Conservation (phyloP, 2,888 invertebrate species). For the Eulithis prunata region DNA sequence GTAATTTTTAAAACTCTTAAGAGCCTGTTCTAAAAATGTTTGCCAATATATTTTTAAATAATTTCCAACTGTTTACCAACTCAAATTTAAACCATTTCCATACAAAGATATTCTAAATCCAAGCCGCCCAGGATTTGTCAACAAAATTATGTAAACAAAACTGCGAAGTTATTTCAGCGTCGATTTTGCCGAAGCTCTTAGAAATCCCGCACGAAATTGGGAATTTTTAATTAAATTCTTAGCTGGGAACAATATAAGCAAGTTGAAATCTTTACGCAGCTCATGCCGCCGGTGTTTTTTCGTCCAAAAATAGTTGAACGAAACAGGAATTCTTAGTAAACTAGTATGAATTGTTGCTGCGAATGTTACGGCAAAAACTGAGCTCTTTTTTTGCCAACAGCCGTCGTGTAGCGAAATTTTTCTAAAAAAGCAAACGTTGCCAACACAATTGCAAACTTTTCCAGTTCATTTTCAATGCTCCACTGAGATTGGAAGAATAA, state of each 20-base stretch:
- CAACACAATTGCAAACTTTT: not conserved
- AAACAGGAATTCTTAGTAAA: constrained; percentile 7
- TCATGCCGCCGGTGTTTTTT: constrained; percentile 4
- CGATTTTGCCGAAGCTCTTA: constrained; percentile 32
- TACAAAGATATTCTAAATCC: not conserved
- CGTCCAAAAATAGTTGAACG: not conserved
- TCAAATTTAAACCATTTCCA: not conserved
- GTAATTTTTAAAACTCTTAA: too few relatives aligned
- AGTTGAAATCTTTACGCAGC: constrained; percentile 33
- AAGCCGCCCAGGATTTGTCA: constrained; percentile 47
- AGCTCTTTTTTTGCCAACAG: not conserved
- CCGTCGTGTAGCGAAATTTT: not conserved
- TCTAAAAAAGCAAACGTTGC: constrained; percentile 9
- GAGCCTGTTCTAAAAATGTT: too few relatives aligned
- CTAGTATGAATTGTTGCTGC: not conserved
- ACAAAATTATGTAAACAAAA: constrained; percentile 48
- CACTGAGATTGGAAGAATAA: constrained; percentile 6
- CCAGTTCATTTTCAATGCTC: constrained; percentile 9
- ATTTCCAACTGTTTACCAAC: not conserved
- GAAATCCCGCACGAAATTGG: constrained; percentile 31
- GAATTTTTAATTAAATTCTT: constrained; percentile 43
- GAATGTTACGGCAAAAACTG: constrained; percentile 5
- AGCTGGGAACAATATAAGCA: constrained; percentile 38
- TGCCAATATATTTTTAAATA: not conserved
- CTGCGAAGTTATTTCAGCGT: constrained; percentile 45